Percentiles rank a stretch among this genome's conserved stretches.
Evolutionary conservation across 2,113 vertebrate species (phyloP).

Genomic region (Parotia lawesii): DNA sequence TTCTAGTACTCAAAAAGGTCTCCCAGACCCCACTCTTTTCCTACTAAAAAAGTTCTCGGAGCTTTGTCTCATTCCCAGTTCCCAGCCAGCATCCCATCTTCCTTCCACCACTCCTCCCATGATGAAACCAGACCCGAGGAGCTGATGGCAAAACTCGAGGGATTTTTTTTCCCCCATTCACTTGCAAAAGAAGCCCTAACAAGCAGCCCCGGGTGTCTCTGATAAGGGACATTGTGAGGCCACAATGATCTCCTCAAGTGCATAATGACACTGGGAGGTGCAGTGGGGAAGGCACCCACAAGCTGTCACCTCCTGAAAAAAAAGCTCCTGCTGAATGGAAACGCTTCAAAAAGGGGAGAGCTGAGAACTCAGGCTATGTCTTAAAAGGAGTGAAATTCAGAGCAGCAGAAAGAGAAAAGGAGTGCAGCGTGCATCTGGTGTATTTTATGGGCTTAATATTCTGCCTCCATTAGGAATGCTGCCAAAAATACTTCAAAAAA

Average conservation of each 20-base stretch:
- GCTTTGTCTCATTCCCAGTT: background rate
- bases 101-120: background rate
- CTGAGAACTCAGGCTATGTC: background rate
- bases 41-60: background rate
- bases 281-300: background rate
- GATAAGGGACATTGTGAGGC: slow-evolving; percentile 40
- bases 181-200: background rate
- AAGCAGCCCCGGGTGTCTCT: background rate
- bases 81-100: background rate
- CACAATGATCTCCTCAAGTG: slow-evolving; percentile 2
- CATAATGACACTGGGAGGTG: background rate
- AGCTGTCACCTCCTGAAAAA: slow-evolving; percentile 34
- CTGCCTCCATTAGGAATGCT: slow-evolving; percentile 27
- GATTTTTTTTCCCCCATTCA: background rate
- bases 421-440: background rate
- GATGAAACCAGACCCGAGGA: background rate
- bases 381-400: slow-evolving; percentile 32
- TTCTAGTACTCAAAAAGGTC: background rate
- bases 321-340: slow-evolving; percentile 23
- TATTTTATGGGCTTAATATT: background rate
- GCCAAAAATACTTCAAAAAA: slow-evolving; percentile 34
- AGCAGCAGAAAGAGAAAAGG: background rate
- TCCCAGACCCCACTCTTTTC: background rate
- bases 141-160: background rate
- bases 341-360: background rate